Conservation (phyloP, 1,140 invertebrate genomes). For the Drosophila sucinea region DNA sequence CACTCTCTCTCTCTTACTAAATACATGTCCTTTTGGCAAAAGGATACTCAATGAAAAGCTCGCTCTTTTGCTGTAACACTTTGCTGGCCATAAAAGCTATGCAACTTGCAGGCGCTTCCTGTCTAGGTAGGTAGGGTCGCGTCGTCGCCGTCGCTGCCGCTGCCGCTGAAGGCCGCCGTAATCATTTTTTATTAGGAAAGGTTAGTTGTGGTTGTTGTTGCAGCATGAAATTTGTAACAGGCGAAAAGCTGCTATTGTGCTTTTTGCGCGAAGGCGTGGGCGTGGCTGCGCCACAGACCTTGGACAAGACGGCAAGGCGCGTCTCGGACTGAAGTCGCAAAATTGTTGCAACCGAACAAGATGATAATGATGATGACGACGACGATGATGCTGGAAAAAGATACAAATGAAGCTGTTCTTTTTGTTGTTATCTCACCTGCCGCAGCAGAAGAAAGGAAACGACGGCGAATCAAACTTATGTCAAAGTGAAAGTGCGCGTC, state of each 20-base stretch:
- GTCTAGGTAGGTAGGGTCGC: constrained; percentile 8
- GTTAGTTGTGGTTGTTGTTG: constrained; percentile 69
- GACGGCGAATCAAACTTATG: neutral
- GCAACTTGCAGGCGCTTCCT: constrained; percentile 43
- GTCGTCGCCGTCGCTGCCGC: neutral
- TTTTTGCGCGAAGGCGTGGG: constrained; percentile 58
- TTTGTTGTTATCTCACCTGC: constrained; percentile 47
- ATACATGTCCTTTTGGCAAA: constrained; percentile 5
- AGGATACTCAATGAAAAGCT: constrained; percentile 72
- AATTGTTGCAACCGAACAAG: constrained; percentile 39
- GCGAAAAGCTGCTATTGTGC: constrained; percentile 63
- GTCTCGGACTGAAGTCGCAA: constrained; percentile 40
- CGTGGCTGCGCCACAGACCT: constrained; percentile 52
- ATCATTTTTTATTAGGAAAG: constrained; percentile 76
- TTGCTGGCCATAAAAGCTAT: constrained; percentile 43
- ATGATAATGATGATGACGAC: constrained; percentile 3
- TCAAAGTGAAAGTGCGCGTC: constrained; percentile 32
- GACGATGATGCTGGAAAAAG: constrained; percentile 1
- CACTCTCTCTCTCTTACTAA: constrained; percentile 36
- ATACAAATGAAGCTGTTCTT: constrained; percentile 22
- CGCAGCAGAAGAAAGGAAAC: constrained; percentile 4
- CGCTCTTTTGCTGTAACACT: constrained; percentile 41
- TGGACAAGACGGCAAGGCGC: constrained; percentile 26
- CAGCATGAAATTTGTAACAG: constrained; percentile 38
- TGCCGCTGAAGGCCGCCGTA: constrained; percentile 68